phyloP scores from a whole-genome alignment of 2,888 invertebrate species.

The Cantharis flavilabris region DNA sequence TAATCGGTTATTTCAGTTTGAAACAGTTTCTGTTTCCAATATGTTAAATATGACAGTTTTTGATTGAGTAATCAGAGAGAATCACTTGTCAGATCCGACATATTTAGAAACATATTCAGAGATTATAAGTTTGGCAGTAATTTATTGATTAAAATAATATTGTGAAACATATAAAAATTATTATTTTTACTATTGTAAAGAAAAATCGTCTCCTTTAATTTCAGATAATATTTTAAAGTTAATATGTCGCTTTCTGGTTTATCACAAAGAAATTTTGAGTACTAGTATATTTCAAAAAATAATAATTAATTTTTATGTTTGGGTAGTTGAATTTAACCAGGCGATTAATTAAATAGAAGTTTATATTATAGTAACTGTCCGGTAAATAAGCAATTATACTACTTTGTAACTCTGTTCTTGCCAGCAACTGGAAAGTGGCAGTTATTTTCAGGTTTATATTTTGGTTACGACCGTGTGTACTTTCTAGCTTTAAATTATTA shows the following conservation, averaged over 20 bases:
- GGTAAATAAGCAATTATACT: background rate
- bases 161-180: background rate
- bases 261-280: too few relatives aligned
- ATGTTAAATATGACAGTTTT: background rate
- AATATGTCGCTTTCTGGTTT: too few relatives aligned
- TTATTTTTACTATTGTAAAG: too few relatives aligned
- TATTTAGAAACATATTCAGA: background rate
- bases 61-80: background rate
- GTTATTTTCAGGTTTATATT: background rate
- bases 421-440: background rate
- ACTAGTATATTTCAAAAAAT: background rate
- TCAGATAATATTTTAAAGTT: too few relatives aligned
- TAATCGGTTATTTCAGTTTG: background rate
- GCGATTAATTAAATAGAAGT: background rate
- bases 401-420: background rate
- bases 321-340: background rate
- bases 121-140: too few relatives aligned
- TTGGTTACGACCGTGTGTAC: background rate
- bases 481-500: background rate
- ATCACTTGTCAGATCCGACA: background rate
- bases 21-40: background rate
- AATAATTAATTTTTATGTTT: background rate
- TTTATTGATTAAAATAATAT: background rate
- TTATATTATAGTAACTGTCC: background rate
- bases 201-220: too few relatives aligned